Base-by-base conservation (phyloP, 1,140 invertebrate genomes). In the Zaprionus taronus region DNA sequence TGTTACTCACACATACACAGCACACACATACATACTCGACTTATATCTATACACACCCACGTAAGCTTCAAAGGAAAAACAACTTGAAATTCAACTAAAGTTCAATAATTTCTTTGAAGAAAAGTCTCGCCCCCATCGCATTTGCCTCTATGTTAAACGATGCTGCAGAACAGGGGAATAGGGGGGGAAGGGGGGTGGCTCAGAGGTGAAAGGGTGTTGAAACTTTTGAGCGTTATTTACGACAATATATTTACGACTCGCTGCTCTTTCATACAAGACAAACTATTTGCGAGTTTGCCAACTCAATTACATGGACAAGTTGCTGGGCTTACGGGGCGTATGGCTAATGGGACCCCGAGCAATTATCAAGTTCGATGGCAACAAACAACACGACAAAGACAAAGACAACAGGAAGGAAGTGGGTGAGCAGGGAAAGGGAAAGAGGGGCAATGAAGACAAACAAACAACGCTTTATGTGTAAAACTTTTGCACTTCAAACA, bases 321-420 rank as follows among this genome's bases (percentile, higher is more conserved):
- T 49, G 17, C 20, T 4, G 26, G 20, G 31, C 62, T 34, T n/a
- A 34, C 53, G 17, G 57, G 38, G 24, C 26, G 55, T 53, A 65
- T 20, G 20, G 15, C 47, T 58, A 78, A 87, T 80, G 74, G 72
- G 57, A 49, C 73, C 51, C 9, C 53, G 15, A 14, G 68, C 17
- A 83, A 83, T 80, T 83, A 83, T 83, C 78, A 87, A 74, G 80
- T 87, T 83, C 77, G 79, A 80, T 83, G 77, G 69, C 70, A 80
- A 28, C 74, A 78, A 60, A 66, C 26, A 65, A 14, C 71, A 47
- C 58, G n/a, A 47, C 41, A 38, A 15, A 38, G 14, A 38, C 36
- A 38, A 36, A 60, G 66, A 77, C 70, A 73, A 79, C 65, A 68
- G 28, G 14, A 36, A n/a, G 20, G 47, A 67, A 53, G 17, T 17